phyloP scores from a whole-genome alignment of 2,113 vertebrate genomes.

The Perca fluviatilis region DNA sequence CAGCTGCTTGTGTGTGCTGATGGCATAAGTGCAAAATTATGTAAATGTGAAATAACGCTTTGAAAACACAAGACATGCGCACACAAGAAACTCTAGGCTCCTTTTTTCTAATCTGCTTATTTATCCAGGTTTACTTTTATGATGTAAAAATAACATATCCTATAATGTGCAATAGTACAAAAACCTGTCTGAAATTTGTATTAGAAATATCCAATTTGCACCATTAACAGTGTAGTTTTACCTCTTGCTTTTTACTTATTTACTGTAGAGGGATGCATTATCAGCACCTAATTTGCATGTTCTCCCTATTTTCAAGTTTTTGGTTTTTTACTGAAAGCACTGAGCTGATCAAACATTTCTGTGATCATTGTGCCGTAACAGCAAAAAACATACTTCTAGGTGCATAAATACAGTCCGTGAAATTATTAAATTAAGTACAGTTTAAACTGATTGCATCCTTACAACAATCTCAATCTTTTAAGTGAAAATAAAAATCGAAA shows the following conservation, averaged over 20 bases:
- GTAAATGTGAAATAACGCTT: neutral
- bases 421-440: neutral
- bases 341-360: neutral
- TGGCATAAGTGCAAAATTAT: neutral
- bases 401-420: neutral
- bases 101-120: neutral
- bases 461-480: neutral
- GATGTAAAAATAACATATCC: neutral
- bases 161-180: neutral
- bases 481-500: neutral
- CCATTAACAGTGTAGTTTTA: neutral
- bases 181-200: neutral
- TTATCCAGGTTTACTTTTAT: neutral
- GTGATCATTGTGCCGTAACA: neutral
- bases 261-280: neutral
- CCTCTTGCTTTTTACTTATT: neutral
- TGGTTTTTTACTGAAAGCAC: neutral
- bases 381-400: neutral
- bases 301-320: neutral
- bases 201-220: neutral
- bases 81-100: neutral
- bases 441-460: neutral
- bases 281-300: neutral
- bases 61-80: neutral
- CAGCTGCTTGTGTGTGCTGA: slow-evolving; percentile 20